A percentile compares a stretch with the other conserved stretches of the same genome.
phyloP scores from a whole-genome alignment of 1,140 invertebrate species.

The Ganaspis sp. region DNA sequence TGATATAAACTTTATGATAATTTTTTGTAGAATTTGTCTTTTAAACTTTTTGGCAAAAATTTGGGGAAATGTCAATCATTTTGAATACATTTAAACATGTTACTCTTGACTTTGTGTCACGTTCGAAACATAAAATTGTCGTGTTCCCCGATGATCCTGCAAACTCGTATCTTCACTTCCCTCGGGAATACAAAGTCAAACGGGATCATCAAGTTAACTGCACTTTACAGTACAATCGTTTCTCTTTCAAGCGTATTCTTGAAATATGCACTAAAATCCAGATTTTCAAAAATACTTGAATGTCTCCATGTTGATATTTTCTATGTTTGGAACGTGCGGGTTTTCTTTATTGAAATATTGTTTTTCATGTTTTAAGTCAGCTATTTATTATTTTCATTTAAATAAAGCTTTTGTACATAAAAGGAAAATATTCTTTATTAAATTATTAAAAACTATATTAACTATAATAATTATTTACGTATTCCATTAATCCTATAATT shows the following conservation, averaged over 20 bases:
- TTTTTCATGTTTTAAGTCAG: background rate
- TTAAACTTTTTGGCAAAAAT: no score
- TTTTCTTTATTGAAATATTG: background rate
- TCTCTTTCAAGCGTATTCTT: background rate
- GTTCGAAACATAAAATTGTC: constrained; percentile 14
- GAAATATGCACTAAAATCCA: background rate
- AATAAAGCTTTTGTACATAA: no score
- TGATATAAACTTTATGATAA: no score
- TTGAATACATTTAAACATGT: background rate
- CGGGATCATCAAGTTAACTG: background rate
- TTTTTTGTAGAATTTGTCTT: no score
- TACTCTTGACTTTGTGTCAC: background rate
- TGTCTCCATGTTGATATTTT: background rate
- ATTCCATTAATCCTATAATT: no score
- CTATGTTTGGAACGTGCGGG: background rate
- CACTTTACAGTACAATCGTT: constrained; percentile 1
- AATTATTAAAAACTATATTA: no score
- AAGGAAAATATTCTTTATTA: no score
- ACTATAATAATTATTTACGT: no score
- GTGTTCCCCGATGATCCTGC: background rate
- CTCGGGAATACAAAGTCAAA: background rate
- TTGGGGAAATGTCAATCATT: background rate
- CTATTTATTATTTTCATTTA: no score
- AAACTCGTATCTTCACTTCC: constrained; percentile 1
- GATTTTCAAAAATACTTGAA: background rate